Evolutionary conservation across 2,888 invertebrate genomes (phyloP).

Genomic region (Cyclophora punctaria): DNA sequence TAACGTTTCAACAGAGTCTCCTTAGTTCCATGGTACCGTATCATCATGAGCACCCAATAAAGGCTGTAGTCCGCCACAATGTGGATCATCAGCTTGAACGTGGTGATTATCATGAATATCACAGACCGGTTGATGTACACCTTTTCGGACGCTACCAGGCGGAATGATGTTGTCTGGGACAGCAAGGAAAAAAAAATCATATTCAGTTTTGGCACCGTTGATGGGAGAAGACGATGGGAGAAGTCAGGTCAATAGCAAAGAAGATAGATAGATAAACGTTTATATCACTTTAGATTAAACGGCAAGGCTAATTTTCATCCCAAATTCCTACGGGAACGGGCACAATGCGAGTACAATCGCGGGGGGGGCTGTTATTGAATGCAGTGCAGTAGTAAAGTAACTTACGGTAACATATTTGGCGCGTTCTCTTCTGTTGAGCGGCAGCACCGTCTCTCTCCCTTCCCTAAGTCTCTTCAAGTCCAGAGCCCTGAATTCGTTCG

Average conservation of each 20-base stretch:
- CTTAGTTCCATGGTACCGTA: conserved; percentile 44
- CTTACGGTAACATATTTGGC: conserved; percentile 77
- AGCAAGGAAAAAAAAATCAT: too few relatives aligned
- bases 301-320: too few relatives aligned
- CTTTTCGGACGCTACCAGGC: conserved; percentile 76
- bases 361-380: too few relatives aligned
- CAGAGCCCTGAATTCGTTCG: conserved; percentile 77
- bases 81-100: conserved; percentile 82
- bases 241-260: too few relatives aligned
- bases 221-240: too few relatives aligned
- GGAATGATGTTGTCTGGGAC: conserved; percentile 72
- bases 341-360: too few relatives aligned
- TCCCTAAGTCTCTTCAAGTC: conserved; percentile 76
- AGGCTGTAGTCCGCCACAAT: conserved; percentile 86
- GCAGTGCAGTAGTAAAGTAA: neutral
- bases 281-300: too few relatives aligned
- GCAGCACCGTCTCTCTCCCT: conserved; percentile 78
- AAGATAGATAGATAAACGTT: too few relatives aligned
- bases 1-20: conserved; percentile 43
- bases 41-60: conserved; percentile 81
- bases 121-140: conserved; percentile 66
- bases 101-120: conserved; percentile 78
- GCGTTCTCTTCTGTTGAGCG: conserved; percentile 78
- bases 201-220: too few relatives aligned
- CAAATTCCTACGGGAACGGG: too few relatives aligned